Evolutionary conservation across 2,113 vertebrate species (phyloP).

Genomic region (Osmerus eperlanus): DNA sequence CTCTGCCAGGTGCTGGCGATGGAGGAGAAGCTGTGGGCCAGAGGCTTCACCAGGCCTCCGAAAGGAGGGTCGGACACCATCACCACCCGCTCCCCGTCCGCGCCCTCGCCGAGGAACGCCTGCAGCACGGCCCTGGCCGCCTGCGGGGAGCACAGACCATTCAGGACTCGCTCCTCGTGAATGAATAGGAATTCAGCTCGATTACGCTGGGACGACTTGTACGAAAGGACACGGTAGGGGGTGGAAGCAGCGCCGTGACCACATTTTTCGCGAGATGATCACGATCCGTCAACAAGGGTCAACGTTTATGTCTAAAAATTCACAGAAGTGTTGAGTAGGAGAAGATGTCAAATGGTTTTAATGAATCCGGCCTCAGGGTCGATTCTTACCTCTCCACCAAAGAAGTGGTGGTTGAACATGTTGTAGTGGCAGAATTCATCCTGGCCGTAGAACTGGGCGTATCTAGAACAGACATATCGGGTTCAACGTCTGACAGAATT

Average conservation of each 20-base stretch:
- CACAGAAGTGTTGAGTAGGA: background rate
- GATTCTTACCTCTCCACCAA: conserved; percentile 83
- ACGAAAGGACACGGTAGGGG: too few species aligned
- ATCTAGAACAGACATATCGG: conserved; percentile 68
- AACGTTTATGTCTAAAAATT: too few species aligned
- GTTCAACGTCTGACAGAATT: too few species aligned
- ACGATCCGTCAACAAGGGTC: too few species aligned
- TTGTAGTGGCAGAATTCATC: conserved; percentile 96
- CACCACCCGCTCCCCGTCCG: conserved; percentile 64
- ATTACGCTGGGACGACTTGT: too few species aligned
- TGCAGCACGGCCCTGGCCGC: conserved; percentile 67
- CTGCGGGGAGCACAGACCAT: conserved; percentile 55
- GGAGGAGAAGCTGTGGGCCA: conserved; percentile 85
- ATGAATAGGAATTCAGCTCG: too few species aligned
- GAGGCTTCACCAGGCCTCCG: conserved; percentile 91
- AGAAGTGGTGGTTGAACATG: conserved; percentile 99
- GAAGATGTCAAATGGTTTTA: too few species aligned
- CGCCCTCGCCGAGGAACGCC: conserved; percentile 75
- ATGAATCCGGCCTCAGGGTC: too few species aligned
- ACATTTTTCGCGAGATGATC: too few species aligned
- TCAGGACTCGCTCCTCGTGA: background rate
- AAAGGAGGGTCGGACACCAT: conserved; percentile 95
- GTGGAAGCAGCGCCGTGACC: too few species aligned
- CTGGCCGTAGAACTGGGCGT: conserved; percentile 87
- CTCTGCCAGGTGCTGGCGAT: conserved; percentile 77